phyloP scores from a whole-genome alignment of 2,113 vertebrate genomes.

The Garra rufa region DNA sequence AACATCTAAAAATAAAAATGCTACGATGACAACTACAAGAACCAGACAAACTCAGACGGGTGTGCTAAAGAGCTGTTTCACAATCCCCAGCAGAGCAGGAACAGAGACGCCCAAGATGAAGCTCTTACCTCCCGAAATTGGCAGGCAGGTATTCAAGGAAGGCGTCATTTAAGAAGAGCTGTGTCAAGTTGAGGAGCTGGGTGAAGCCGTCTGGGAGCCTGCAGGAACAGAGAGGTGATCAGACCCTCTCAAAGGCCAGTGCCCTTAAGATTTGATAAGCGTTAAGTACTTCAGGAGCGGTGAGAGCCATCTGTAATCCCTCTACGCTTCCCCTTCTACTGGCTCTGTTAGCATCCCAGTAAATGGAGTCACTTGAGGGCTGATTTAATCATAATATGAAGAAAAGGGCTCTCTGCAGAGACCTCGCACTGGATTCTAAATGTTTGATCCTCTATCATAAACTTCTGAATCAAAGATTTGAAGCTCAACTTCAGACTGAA shows the following conservation, averaged over 20 bases:
- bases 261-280: conserved; percentile 39
- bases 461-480: neutral
- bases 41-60: neutral
- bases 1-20: conserved; percentile 9
- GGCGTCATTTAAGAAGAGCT: conserved; percentile 99
- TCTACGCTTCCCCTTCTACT: conserved; percentile 31
- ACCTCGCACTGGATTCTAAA: neutral
- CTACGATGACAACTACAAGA: neutral
- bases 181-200: conserved; percentile 97
- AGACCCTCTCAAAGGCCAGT: conserved; percentile 45
- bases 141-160: conserved; percentile 98
- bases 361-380: conserved; percentile 3
- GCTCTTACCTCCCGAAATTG: conserved; percentile 97
- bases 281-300: conserved; percentile 35
- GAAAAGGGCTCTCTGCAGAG: neutral
- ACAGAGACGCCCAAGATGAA: conserved; percentile 8
- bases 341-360: conserved; percentile 14
- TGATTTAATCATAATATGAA: conserved; percentile 34
- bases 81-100: neutral
- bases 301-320: conserved; percentile 33
- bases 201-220: conserved; percentile 99
- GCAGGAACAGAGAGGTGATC: conserved; percentile 62
- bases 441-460: neutral
- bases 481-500: neutral
- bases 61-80: conserved; percentile 15